These are phyloP conservation scores for Porites cylindrica DNA, from an alignment of 92 coral and sea anemone genomes.

Conservation along the genomic window DNA sequence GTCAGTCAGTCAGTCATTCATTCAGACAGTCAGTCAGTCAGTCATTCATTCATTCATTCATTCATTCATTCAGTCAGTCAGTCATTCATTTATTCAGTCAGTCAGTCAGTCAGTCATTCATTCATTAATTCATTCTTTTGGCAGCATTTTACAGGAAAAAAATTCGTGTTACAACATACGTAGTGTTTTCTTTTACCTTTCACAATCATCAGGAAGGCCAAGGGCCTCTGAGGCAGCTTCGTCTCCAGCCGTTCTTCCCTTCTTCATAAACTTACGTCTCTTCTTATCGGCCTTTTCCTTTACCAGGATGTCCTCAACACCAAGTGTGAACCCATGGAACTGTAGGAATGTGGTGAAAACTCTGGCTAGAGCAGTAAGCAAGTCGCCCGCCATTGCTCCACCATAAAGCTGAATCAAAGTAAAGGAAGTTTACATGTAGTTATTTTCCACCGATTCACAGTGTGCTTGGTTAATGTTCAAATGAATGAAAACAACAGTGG, in stretches of 20 bases:
- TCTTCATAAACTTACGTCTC: slow-evolving; percentile 78
- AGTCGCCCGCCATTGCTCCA: slow-evolving; percentile 89
- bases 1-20: no score
- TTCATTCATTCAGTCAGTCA: no score
- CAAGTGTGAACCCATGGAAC: slow-evolving; percentile 90
- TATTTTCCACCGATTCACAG: no score
- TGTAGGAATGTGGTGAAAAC: slow-evolving; percentile 92
- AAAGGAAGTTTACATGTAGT: background rate
- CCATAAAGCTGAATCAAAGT: slow-evolving; percentile 81
- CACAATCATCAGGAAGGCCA: slow-evolving; percentile 78
- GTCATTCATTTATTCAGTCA: no score
- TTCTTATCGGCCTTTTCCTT: slow-evolving; percentile 83
- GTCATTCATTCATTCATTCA: no score
- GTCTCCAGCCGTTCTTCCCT: slow-evolving; percentile 83
- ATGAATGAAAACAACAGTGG: no score
- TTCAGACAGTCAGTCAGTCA: no score
- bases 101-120: no score
- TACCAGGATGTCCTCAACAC: slow-evolving; percentile 94
- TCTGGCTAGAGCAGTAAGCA: slow-evolving; percentile 90
- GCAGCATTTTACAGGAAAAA: no score
- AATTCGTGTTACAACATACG: background rate
- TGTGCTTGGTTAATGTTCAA: no score
- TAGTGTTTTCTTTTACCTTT: slow-evolving; percentile 56
- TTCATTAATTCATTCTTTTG: no score
- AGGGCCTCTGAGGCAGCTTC: slow-evolving; percentile 86